Conservation (phyloP, 2,888 invertebrate genomes). For the Dynastes hyllus region DNA sequence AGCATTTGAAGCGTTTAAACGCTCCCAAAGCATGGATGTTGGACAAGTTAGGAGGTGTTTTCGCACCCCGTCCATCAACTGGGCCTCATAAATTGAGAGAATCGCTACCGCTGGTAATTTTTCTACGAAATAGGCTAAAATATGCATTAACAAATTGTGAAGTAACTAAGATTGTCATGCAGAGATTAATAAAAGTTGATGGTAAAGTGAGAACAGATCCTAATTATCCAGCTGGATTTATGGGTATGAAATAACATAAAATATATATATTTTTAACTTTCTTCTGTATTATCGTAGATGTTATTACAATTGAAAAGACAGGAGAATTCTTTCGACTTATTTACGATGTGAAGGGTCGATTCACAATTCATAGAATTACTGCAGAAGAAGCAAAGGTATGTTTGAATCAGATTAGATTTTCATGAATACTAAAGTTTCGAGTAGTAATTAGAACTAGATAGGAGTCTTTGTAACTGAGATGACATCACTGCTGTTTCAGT, state of each 20-base stretch:
- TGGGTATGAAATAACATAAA: constrained; percentile 83
- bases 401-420: background rate
- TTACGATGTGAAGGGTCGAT: constrained; percentile 99
- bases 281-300: constrained; percentile 81
- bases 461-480: no score
- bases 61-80: constrained; percentile 97
- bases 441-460: no score
- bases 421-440: no score
- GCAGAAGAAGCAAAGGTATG: constrained; percentile 96
- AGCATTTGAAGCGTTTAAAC: constrained; percentile 99
- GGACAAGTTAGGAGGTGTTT: constrained; percentile 98
- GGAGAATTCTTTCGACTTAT: constrained; percentile 98
- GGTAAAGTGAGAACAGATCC: constrained; percentile 98
- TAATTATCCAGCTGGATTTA: constrained; percentile 98
- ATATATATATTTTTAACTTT: background rate
- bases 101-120: constrained; percentile 96
- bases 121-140: constrained; percentile 97
- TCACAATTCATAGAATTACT: constrained; percentile 97
- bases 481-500: no score
- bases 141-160: constrained; percentile 98
- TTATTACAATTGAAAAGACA: constrained; percentile 98
- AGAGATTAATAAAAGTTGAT: constrained; percentile 97
- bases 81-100: constrained; percentile 99
- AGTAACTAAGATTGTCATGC: constrained; percentile 98
- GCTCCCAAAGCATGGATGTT: constrained; percentile 99